Base-by-base conservation (phyloP, 2,797 vertebrate species). In the Graptemys geographica region DNA sequence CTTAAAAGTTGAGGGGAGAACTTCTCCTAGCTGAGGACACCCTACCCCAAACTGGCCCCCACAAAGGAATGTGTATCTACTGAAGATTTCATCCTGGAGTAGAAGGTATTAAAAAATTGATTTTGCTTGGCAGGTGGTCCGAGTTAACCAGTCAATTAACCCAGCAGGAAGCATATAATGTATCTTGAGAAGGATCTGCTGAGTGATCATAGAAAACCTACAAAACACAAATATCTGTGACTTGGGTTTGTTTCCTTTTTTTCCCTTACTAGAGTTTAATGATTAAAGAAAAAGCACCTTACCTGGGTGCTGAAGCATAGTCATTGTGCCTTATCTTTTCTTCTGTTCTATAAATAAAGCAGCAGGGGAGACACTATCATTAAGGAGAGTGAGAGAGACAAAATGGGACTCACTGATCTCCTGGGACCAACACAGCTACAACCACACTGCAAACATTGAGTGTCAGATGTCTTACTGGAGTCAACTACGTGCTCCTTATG, bases 401-500 rank as follows among this genome's bases (percentile, higher is more conserved):
- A 69, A 19, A 19, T 21, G n/a, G 19, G 18, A 37, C 9, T 37
- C 33, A 23, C n/a, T 69, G n/a, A 69, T 69, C 19, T 37, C n/a
- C 5, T 69, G n/a, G 65, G n/a, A 69, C n/a, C 5, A 21, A 69
- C n/a, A 69, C n/a, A 69, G 65, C n/a, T 69, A 19, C n/a, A 69
- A 21, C n/a, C 19, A 37, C 33, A 69, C 19, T 37, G n/a, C 65
- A 69, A 37, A 69, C 53, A 82, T 8, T 90, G 74, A 87, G 23
- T 31, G 51, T 81, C 27, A 56, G 44, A 49, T 62, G 27, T 33
- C 57, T 80, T 37, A 31, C 81, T 72, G 9, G 5, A 11, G 47
- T 93, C 69, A 72, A 81, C 90, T 84, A 65, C 55, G 37, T 37
- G 94, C 23, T 81, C 79, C 19, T 78, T 90, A 90, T 91, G 15